Evolutionary conservation across 2,888 invertebrate genomes (phyloP).

Genomic region (Drosophila histrio): DNA sequence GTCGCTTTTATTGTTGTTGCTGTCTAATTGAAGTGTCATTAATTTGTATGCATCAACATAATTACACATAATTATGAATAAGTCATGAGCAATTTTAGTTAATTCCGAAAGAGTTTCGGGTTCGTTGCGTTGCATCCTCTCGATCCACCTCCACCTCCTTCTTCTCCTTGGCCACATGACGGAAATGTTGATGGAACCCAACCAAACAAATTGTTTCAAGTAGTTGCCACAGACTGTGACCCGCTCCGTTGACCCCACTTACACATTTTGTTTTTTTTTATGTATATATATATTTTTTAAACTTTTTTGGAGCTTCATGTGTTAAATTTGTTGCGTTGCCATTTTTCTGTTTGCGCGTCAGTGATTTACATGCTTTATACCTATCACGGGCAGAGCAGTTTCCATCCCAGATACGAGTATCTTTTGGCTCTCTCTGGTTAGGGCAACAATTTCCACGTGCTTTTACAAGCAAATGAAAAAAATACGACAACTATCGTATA

Average conservation of each 20-base stretch:
- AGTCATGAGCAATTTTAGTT: constrained; percentile 47
- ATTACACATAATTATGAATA: constrained; percentile 68
- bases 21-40: constrained; percentile 72
- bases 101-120: constrained; percentile 26
- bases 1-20: constrained; percentile 17
- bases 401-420: constrained; percentile 15
- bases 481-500: not conserved
- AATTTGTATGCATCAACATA: constrained; percentile 77
- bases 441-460: constrained; percentile 25
- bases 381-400: not conserved
- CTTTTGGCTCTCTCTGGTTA: constrained; percentile 20
- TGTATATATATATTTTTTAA: not conserved
- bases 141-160: not conserved
- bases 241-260: constrained; percentile 72
- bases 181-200: constrained; percentile 29
- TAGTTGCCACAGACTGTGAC: constrained; percentile 38
- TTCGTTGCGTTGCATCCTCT: constrained; percentile 32
- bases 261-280: constrained; percentile 26
- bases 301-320: constrained; percentile 20
- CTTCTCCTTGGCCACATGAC: constrained; percentile 24
- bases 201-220: constrained; percentile 16
- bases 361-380: constrained; percentile 53
- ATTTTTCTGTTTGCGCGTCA: constrained; percentile 51
- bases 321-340: constrained; percentile 37
- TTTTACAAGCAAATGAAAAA: constrained; percentile 1